Base-by-base conservation (phyloP, 2,888 invertebrate genomes). In the Lepetodrilus schrolli region DNA sequence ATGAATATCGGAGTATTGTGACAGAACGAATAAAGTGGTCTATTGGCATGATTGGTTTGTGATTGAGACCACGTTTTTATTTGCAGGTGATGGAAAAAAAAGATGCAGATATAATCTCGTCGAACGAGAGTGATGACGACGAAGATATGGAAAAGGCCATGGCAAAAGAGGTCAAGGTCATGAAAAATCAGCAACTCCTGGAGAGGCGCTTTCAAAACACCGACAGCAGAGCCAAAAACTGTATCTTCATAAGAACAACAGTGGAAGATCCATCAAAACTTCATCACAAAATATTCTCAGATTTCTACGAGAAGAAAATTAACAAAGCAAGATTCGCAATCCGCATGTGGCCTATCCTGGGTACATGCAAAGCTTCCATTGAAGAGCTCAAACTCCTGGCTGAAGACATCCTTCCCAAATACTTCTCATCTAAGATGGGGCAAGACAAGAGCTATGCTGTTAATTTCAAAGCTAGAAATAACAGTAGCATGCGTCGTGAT, bases 221-320 rank as follows among this genome's bases (percentile, higher is more conserved):
- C 0, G 94, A 95, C 80, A 95, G 96, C 0, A 95, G 95, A 69
- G 94, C 95, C 0, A 94, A 94, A 66, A 96, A 96, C 90, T 93
- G 95, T 84, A 91, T 97, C 78, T 98, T 98, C 86, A 96, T 98
- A 78, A 93, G 93, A 88, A 95, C 95, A 0, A 94, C 83, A 13
- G 69, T 96, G 65, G 92, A 93, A 47, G 93, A 95, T 91, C 96
- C 96, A 2, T 93, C 94, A 73, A 92, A 93, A 43, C 86, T 98
- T 30, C 94, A 94, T 0, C 91, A 93, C 21, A 92, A 92, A 72
- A 95, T 98, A 75, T 92, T 96, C 58, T 92, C 93, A 82, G 95
- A 96, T 86, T 92, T 96, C 75, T 91, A 92, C 68, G 89, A 92
- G 21, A 94, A 93, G 0, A 94, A 94, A 84, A 90, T 93, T 74